Evolutionary conservation across 2,888 invertebrate species (phyloP), one percentile per base, ranked within the genome.

Genomic region (Agapostemon virescens): DNA sequence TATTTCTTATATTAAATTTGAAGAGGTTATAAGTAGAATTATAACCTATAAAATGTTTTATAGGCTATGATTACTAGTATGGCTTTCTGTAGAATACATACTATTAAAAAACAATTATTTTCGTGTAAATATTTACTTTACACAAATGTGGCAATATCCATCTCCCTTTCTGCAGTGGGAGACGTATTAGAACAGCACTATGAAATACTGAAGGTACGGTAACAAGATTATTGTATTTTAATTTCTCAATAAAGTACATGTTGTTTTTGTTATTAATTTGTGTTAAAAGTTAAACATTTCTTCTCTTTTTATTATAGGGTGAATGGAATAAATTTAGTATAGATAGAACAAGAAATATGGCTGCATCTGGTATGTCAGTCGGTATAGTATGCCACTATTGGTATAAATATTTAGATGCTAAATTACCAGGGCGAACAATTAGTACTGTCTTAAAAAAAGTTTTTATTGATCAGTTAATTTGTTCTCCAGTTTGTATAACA

Each of bases 371-470:
- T 2, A 93, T 95, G 67, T 94, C 96, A 5, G 95, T 97, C 7
- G 98, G 98, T 36, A 92, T 96, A 13, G 93, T 97, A 40, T 96
- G 97, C 89, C 98, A 98, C 91, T 95, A 95, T 91, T 98, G 98
- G 97, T 98, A 98, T 91, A 94, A 94, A 77, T 93, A 95, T 83
- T 93, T 98, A 77, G 98, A 98, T 90, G 93, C 93, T 87, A 93
- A 94, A 83, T 92, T 97, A 52, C 95, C 97, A 1, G 97, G 97
- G 1, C 94, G 95, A 87, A 94, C 95, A 0, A 89, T 97, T 9
- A 90, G 89, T 15, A 94, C 95, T 88, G 96, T 97, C 1, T 84
- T 95, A 9, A 96, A 96, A 90, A 98, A 98, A 93, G 94, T 98
- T 61, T 69, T 97, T 1, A 90, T 97, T 38, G 98, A 98, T 93